Evolutionary conservation across 37 sponge, comb jelly and placozoan species (phyloP).

Genomic region (Cliona cf. orientalis): DNA sequence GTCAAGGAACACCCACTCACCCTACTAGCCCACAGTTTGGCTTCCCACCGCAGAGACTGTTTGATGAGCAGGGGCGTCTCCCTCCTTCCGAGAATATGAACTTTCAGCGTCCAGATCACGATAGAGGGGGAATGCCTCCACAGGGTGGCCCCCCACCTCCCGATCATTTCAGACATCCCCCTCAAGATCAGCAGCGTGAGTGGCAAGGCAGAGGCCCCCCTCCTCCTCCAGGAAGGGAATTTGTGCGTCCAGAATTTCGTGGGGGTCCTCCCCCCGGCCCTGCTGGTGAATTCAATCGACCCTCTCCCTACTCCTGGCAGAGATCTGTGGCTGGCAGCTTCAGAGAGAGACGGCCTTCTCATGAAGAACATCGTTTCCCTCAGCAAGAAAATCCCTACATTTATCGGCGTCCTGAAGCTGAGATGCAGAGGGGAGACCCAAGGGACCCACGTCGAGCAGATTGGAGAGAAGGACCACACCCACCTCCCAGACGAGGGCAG

Average conservation of each 20-base stretch:
- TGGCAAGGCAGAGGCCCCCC: neutral
- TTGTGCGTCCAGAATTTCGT: conserved; percentile 22
- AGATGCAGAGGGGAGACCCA: neutral
- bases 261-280: too few species aligned
- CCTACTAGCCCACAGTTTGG: neutral
- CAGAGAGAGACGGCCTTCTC: neutral
- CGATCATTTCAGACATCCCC: neutral
- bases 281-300: neutral
- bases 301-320: conserved; percentile 43
- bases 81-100: neutral
- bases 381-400: conserved; percentile 17
- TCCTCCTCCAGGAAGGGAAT: neutral
- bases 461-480: neutral
- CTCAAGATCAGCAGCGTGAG: neutral
- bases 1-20: neutral
- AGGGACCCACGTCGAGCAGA: too few species aligned
- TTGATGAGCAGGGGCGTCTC: neutral
- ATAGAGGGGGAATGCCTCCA: neutral
- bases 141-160: neutral
- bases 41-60: neutral
- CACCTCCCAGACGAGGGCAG: neutral
- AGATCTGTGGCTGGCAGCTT: conserved; percentile 17
- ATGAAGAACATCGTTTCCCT: neutral
- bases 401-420: conserved; percentile 16
- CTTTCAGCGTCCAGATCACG: neutral